Conservation (phyloP, 2,113 vertebrate species). For the Gymnogyps californianus region DNA sequence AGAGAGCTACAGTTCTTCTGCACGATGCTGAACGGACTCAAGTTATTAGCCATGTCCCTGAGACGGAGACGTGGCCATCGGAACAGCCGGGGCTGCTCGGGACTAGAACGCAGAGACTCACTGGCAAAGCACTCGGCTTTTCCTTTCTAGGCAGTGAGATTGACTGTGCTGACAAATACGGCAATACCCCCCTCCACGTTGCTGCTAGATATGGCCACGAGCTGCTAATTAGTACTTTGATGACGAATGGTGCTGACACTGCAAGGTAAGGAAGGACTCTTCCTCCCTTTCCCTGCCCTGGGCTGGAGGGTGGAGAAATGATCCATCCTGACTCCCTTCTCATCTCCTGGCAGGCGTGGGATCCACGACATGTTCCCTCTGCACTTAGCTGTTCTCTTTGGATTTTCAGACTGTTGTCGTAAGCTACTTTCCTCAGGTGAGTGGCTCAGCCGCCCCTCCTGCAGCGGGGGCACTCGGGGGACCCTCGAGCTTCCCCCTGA, state of each 20-base stretch:
- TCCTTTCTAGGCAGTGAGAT: constrained; percentile 85
- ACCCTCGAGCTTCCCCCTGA: not conserved
- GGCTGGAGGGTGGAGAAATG: not conserved
- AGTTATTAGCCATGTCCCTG: rapidly evolving
- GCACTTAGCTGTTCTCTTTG: constrained; percentile 90
- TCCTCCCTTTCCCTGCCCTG: not conserved
- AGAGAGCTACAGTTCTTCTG: not conserved
- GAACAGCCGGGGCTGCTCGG: not conserved
- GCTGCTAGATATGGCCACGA: constrained; percentile 95
- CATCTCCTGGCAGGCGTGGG: constrained; percentile 76
- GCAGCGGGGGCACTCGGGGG: rapidly evolving
- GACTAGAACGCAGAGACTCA: rapidly evolving
- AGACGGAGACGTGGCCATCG: rapidly evolving
- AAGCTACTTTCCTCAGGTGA: constrained; percentile 94
- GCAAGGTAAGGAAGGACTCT: constrained; percentile 73
- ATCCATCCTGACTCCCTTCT: not conserved
- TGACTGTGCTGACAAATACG: constrained; percentile 88
- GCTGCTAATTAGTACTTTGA: constrained; percentile 92
- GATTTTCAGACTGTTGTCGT: constrained; percentile 96
- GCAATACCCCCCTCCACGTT: constrained; percentile 92
- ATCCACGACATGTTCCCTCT: constrained; percentile 94
- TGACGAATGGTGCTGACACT: constrained; percentile 93
- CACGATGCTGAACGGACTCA: rapidly evolving
- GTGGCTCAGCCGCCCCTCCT: rapidly evolving
- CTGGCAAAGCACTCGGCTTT: not conserved